Conservation (phyloP, 2,113 vertebrate species). For the Gopherus evgoodei region DNA sequence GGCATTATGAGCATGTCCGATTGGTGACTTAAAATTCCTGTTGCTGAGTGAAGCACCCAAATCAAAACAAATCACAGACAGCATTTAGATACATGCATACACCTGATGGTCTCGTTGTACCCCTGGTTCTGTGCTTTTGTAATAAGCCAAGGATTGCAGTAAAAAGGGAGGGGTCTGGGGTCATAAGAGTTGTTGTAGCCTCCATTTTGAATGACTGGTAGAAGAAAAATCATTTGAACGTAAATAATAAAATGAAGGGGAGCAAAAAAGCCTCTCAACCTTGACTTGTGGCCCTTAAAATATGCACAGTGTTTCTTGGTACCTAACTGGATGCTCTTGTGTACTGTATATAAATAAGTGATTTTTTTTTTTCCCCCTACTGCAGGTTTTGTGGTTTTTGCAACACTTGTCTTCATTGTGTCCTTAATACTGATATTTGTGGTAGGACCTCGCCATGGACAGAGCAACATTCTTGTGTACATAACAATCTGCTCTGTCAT, state of each 20-base stretch:
- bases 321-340: not conserved
- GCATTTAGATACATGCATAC: not conserved
- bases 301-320: not conserved
- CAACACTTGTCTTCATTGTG: slow-evolving; percentile 90
- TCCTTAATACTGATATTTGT: slow-evolving; percentile 94
- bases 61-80: rapidly evolving
- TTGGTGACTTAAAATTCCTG: not conserved
- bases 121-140: not conserved
- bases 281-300: not conserved
- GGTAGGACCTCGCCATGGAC: slow-evolving; percentile 93
- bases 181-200: rapidly evolving
- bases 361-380: not conserved
- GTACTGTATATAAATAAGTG: not conserved
- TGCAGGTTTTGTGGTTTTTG: slow-evolving; percentile 92
- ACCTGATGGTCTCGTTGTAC: not conserved
- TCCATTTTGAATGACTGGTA: not conserved
- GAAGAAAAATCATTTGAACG: not conserved
- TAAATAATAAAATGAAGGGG: not conserved
- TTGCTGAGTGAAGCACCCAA: not conserved
- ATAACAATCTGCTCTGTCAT: slow-evolving; percentile 98
- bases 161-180: not conserved
- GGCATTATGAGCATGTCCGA: not conserved
- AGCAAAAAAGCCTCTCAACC: not conserved
- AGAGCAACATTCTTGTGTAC: slow-evolving; percentile 97
- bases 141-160: not conserved